phyloP scores from a whole-genome alignment of 2,797 vertebrate species.

The Alosa sapidissima region DNA sequence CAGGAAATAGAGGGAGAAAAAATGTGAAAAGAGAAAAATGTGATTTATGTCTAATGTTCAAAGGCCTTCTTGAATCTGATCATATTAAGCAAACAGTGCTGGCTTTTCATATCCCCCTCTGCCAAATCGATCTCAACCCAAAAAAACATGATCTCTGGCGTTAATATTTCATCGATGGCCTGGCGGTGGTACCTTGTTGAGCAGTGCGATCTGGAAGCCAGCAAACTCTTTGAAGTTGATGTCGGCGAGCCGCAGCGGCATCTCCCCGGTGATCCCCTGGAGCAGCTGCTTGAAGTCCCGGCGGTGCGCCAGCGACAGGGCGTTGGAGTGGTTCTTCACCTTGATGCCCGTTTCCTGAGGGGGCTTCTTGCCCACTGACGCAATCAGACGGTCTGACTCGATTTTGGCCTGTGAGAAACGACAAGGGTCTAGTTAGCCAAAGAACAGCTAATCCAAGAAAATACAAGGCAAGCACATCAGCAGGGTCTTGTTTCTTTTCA shows the following conservation, averaged over 20 bases:
- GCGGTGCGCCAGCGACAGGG: conserved; percentile 84
- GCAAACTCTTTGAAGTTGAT: conserved; percentile 93
- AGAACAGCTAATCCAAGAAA: background rate
- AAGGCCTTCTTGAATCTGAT: background rate
- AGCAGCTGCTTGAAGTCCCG: conserved; percentile 90
- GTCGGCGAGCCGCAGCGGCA: conserved; percentile 81
- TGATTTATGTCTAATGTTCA: conserved; percentile 10
- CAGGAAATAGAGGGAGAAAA: conserved; percentile 32
- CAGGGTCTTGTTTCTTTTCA: background rate
- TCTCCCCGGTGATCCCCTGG: conserved; percentile 89
- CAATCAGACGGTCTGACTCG: conserved; percentile 92
- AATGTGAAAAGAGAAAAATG: background rate
- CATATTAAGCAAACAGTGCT: background rate
- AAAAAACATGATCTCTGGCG: background rate
- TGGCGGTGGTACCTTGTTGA: conserved; percentile 85
- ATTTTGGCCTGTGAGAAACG: conserved; percentile 85
- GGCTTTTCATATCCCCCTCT: background rate
- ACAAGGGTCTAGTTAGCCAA: background rate
- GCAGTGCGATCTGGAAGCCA: conserved; percentile 91
- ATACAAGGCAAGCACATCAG: background rate
- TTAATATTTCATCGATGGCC: conserved; percentile 27
- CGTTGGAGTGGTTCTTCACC: conserved; percentile 90
- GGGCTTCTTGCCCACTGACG: conserved; percentile 95
- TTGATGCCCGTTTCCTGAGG: conserved; percentile 94
- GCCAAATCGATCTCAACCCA: background rate